Evolutionary conservation across 2,888 invertebrate genomes (phyloP).

Genomic region (Magallana nippona): DNA sequence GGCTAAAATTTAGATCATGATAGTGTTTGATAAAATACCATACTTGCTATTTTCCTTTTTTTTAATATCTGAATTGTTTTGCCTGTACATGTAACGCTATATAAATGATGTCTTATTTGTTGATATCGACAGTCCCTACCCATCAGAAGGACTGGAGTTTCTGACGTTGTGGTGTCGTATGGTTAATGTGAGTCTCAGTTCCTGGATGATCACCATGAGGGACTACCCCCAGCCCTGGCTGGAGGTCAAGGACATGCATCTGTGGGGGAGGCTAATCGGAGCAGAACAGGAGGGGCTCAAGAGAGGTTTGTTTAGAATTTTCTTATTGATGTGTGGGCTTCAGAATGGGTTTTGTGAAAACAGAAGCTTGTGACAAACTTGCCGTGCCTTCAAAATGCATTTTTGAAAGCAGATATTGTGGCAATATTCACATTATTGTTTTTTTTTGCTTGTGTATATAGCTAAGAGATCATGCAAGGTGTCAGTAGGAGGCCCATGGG

Average conservation of each 20-base stretch:
- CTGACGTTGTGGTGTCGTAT: conserved; percentile 95
- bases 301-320: conserved; percentile 62
- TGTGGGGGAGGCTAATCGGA: conserved; percentile 94
- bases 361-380: no score
- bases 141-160: conserved; percentile 93
- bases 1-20: no score
- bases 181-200: conserved; percentile 89
- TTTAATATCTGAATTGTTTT: not conserved
- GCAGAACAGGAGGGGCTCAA: conserved; percentile 86
- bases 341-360: no score
- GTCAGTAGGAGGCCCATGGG: conserved; percentile 92
- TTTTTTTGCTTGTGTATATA: conserved; percentile 70
- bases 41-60: not conserved
- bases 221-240: conserved; percentile 97
- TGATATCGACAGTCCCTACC: conserved; percentile 87
- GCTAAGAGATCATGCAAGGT: conserved; percentile 89
- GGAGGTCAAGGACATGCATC: conserved; percentile 89
- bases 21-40: no score
- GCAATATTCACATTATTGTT: not conserved
- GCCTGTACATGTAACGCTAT: not conserved
- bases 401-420: not conserved
- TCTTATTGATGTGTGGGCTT: no score
- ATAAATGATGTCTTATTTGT: not conserved
- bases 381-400: not conserved
- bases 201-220: conserved; percentile 93